Base-by-base conservation (phyloP, 2,888 invertebrate species). In the Sphaerolaimus hirsutus region DNA sequence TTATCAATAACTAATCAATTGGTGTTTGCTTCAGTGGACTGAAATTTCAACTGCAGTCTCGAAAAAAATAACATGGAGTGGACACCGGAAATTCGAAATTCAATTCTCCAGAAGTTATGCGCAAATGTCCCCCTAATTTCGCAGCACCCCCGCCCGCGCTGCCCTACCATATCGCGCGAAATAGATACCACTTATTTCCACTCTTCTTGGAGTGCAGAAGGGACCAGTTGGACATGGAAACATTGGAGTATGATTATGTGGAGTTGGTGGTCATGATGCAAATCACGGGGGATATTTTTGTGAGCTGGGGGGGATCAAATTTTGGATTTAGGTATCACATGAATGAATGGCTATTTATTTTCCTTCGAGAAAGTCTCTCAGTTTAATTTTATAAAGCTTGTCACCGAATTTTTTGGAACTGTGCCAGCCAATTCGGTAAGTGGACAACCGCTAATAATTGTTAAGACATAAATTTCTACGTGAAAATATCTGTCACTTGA, bases 231-330 rank as follows among this genome's bases (percentile, higher is more conserved):
- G 58, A 61, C 48, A 55, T 57, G 29, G 55, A 58, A 44, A 61
- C 60, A 19, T 49, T 62, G 49, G 56, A 61, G 44, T 61, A 56
- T 44, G 57, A 61, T 41, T 60, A 61, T 45, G 59, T 57, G 7
- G 61, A 61, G 25, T 43, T 61, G 41, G 60, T 61, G 17, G 48
- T 52, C 2, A 37, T 62, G 35, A 52, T 45, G 45, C 48, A 54
- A 19, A 49, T 61, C 21, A 54, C 56, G 43, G 61, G 61, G 32
- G 61, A 61, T 45, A 53, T 62, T 42, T 62, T 61, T 49, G 61
- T 60, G 44, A 50, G 57, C 32, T 32, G 10, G 17, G 10, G 17
- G 10, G 17, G 10, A 32, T 32, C 10, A 12, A 12, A 12, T 38
- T 38, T 38, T 38, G 38, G 10, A 7, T 38, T 38, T 19, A 19